phyloP scores from a whole-genome alignment of 2,113 vertebrate species.

The Noctilio leporinus region DNA sequence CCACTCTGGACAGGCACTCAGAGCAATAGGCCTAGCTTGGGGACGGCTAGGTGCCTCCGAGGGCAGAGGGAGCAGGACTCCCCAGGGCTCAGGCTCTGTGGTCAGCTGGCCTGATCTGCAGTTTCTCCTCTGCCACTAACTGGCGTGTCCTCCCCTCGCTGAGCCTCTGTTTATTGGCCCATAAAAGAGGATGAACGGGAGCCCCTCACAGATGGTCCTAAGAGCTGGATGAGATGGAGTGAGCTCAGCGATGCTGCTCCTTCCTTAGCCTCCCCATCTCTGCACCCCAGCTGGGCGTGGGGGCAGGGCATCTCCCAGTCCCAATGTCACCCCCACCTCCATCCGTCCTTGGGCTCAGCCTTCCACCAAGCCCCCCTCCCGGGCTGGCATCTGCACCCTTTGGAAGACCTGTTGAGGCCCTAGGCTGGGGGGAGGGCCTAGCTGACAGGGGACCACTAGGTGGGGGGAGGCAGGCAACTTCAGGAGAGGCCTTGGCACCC shows the following conservation, averaged over 20 bases:
- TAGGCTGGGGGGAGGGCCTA: neutral
- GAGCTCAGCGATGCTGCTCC: rapidly evolving
- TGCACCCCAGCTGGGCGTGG: neutral
- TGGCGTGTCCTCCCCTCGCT: rapidly evolving
- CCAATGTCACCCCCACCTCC: neutral
- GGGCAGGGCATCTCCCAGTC: neutral
- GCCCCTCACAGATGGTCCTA: neutral
- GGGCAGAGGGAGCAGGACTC: neutral
- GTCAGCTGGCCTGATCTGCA: neutral
- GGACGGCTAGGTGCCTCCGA: neutral
- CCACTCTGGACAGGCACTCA: rapidly evolving
- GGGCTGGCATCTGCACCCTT: neutral
- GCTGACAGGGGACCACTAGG: neutral
- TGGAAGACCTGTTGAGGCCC: neutral
- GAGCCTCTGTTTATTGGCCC: neutral
- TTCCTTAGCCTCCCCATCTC: neutral
- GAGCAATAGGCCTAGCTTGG: neutral
- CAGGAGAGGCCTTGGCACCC: neutral
- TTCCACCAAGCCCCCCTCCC: neutral
- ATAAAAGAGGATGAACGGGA: neutral
- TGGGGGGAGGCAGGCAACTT: rapidly evolving
- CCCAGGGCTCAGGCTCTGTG: neutral
- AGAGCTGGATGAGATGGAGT: rapidly evolving
- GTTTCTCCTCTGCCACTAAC: neutral
- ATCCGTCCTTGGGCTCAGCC: neutral